These are phyloP conservation scores for Callyntrura guangdongensis DNA, from an alignment of 2,888 invertebrate genomes.

Conservation along the genomic window DNA sequence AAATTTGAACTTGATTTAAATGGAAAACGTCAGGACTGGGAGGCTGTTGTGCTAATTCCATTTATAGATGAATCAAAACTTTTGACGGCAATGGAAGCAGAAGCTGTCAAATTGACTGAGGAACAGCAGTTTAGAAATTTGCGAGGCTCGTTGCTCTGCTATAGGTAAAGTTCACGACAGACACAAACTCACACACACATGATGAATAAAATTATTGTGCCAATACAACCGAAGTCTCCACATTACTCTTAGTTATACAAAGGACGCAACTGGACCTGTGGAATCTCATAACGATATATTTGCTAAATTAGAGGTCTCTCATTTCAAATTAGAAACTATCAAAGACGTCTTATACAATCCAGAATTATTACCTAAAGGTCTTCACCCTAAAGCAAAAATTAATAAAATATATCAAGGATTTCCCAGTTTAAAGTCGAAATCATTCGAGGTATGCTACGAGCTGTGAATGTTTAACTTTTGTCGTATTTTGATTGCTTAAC, in stretches of 20 bases:
- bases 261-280: slow-evolving; percentile 82
- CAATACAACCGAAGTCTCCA: no score
- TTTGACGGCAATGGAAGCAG: slow-evolving; percentile 91
- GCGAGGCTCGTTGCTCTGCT: slow-evolving; percentile 95
- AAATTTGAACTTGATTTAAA: slow-evolving; percentile 98
- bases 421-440: slow-evolving; percentile 95
- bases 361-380: slow-evolving; percentile 89
- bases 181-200: no score
- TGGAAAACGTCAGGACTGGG: slow-evolving; percentile 98
- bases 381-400: slow-evolving; percentile 89
- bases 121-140: slow-evolving; percentile 92
- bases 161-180: slow-evolving; percentile 89
- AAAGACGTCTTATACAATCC: slow-evolving; percentile 88
- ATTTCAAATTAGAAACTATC: slow-evolving; percentile 87
- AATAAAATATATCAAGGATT: slow-evolving; percentile 95
- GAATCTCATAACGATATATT: slow-evolving; percentile 87
- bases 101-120: slow-evolving; percentile 89
- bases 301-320: slow-evolving; percentile 88
- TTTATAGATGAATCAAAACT: slow-evolving; percentile 94
- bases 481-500: no score
- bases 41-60: slow-evolving; percentile 96
- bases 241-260: slow-evolving; percentile 71
- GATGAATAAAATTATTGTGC: no score
- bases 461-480: background rate
- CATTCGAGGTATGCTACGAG: slow-evolving; percentile 90